Conservation (phyloP, 2,888 invertebrate species). For the Hypena proboscidalis region DNA sequence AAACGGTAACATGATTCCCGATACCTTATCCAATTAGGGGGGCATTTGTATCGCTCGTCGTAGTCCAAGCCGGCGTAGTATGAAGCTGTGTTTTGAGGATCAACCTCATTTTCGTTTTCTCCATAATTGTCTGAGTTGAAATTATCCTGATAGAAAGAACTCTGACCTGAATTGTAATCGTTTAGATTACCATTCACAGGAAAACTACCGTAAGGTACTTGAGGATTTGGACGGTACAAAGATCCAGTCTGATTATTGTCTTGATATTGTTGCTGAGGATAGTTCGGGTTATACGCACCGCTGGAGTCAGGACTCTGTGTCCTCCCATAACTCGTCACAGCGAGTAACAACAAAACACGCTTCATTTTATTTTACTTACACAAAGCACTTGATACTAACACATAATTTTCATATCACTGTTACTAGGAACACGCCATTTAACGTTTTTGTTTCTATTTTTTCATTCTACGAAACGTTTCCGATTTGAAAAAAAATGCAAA, state of each 20-base stretch:
- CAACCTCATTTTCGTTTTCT: conserved; percentile 69
- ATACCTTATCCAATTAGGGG: conserved; percentile 94
- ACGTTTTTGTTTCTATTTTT: conserved; percentile 32
- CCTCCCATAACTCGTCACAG: conserved; percentile 59
- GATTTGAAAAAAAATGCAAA: conserved; percentile 45
- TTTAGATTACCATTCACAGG: conserved; percentile 62
- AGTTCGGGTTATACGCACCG: conserved; percentile 65
- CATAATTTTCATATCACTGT: conserved; percentile 22
- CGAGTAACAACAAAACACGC: conserved; percentile 59
- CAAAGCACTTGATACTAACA: conserved; percentile 27
- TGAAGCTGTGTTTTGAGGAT: conserved; percentile 68
- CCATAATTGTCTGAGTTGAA: conserved; percentile 66
- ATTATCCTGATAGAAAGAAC: conserved; percentile 73
- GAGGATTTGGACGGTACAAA: conserved; percentile 63
- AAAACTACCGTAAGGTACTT: conserved; percentile 75
- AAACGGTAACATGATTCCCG: conserved; percentile 95
- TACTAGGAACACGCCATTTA: conserved; percentile 20
- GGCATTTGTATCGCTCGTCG: conserved; percentile 87
- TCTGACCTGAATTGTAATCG: conserved; percentile 68
- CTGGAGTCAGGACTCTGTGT: conserved; percentile 65
- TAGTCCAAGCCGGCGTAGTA: conserved; percentile 77
- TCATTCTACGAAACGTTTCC: conserved; percentile 43
- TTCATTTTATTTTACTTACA: conserved; percentile 65
- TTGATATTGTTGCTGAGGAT: conserved; percentile 60
- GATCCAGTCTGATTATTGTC: conserved; percentile 63